Base-by-base conservation (phyloP, 1,140 invertebrate genomes). In the Teleogryllus occipitalis region DNA sequence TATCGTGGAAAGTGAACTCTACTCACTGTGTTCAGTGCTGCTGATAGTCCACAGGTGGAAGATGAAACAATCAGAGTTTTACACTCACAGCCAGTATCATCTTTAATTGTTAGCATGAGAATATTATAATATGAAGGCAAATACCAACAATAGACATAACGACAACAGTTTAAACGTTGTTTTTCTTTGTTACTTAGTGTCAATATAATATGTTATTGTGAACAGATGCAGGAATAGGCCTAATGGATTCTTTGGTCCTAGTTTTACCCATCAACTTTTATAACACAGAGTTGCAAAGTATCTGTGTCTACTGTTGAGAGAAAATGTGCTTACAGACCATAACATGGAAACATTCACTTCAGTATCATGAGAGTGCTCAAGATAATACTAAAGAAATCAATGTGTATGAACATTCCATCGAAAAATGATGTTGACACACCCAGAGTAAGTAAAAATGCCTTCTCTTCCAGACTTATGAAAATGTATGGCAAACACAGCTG, bases 1-100 rank as follows among this genome's bases (percentile, higher is more conserved):
- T 97, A 98, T 86, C 91, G 94, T 84, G 95, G 95, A 86, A 96
- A 96, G 88, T 96, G 94, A 91, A 82, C 47, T 27, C 47, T 47
- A 22, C 22, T 18, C 18, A 65, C 18, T 65, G 54, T 89, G 88
- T 81, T 88, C 87, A 84, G 85, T 89, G 82, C 84, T 88, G 84
- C 85, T 86, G 54, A 85, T 84, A 83, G 82, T 80, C 82, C 82
- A 47, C 79, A 76, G 27, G 22, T 84, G 83, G 86, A 86, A 76
- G 87, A 85, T 0, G 14, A 74, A 78, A 77, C 76, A 77, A 21
- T 48, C 7, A 49, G 27, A 77, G 48, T 77, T 10, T 77, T 48
- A 77, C 76, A 77, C 47, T 77, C 76, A 77, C 21, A 21, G 48
- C 22, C 18, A 47, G 14, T 18, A n/a, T 14, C 47, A 54, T 78